phyloP scores from a whole-genome alignment of 2,888 invertebrate genomes.

The Pardosa pseudoannulata region DNA sequence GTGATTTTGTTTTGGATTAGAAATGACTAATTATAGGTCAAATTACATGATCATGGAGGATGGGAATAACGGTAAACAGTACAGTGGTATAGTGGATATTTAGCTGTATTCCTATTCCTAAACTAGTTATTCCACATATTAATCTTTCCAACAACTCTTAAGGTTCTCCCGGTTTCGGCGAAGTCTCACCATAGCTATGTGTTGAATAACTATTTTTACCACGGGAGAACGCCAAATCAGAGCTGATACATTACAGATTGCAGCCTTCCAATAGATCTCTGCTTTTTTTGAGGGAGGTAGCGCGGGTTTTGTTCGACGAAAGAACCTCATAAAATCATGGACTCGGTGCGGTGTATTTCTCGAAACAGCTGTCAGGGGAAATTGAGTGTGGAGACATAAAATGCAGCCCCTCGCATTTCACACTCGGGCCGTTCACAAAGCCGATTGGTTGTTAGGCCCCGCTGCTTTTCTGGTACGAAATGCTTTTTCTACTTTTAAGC shows the following conservation, averaged over 20 bases:
- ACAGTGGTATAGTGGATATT: no score
- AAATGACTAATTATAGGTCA: no score
- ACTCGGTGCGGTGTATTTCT: conserved; percentile 69
- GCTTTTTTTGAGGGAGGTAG: conserved; percentile 16
- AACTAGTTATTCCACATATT: no score
- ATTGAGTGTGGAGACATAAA: conserved; percentile 72
- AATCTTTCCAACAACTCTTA: no score
- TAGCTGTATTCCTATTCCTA: no score
- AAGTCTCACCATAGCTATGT: no score
- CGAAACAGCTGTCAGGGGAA: conserved; percentile 71
- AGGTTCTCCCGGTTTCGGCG: no score
- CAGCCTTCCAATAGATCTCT: background rate
- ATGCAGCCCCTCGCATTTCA: conserved; percentile 69
- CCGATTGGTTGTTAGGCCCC: conserved; percentile 70
- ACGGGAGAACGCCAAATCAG: background rate
- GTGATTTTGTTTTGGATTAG: no score
- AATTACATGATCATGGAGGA: no score
- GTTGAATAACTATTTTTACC: no score
- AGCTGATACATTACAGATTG: background rate
- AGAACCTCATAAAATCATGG: conserved; percentile 69
- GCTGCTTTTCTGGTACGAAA: conserved; percentile 58
- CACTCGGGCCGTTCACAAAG: conserved; percentile 66
- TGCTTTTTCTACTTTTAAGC: conserved; percentile 70
- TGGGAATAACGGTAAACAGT: no score
- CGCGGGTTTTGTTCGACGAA: conserved; percentile 18